Conservation (phyloP, 2,797 vertebrate species). For the Delichon dasypus region DNA sequence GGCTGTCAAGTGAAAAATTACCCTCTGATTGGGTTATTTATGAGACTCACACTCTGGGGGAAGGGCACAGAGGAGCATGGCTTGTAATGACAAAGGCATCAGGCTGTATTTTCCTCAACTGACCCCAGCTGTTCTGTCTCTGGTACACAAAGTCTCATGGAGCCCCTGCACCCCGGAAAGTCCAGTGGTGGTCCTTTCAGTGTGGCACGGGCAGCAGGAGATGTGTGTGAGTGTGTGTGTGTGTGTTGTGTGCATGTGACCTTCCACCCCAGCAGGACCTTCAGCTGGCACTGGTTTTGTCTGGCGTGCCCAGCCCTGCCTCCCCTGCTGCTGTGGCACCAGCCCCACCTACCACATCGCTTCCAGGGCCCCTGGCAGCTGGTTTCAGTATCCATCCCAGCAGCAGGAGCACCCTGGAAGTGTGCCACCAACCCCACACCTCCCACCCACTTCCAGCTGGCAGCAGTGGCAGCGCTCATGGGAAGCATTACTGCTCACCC, state of each 20-base stretch:
- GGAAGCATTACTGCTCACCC: not conserved
- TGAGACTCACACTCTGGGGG: not conserved
- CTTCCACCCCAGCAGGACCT: not conserved
- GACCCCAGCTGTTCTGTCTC: not conserved
- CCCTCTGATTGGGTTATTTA: not conserved
- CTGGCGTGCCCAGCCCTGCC: not conserved
- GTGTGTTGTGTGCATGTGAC: not conserved
- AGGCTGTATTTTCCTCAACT: not conserved
- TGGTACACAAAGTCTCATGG: not conserved
- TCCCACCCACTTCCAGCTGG: not conserved
- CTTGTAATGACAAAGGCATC: not conserved
- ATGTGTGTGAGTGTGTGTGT: not conserved
- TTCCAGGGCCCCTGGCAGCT: not conserved
- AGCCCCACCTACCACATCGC: fast-evolving
- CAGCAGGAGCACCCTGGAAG: not conserved
- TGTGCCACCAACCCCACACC: not conserved
- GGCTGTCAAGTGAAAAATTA: not conserved
- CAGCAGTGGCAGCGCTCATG: not conserved
- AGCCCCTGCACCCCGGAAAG: not conserved
- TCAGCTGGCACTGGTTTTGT: not conserved
- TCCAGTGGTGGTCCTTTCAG: not conserved
- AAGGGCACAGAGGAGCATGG: not conserved
- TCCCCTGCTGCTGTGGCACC: fast-evolving
- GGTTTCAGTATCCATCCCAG: not conserved
- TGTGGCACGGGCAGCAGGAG: not conserved